A percentile compares a stretch with the other conserved stretches of the same genome.
Conservation (phyloP, 2,888 invertebrate species). For the Andrena flavipes region DNA sequence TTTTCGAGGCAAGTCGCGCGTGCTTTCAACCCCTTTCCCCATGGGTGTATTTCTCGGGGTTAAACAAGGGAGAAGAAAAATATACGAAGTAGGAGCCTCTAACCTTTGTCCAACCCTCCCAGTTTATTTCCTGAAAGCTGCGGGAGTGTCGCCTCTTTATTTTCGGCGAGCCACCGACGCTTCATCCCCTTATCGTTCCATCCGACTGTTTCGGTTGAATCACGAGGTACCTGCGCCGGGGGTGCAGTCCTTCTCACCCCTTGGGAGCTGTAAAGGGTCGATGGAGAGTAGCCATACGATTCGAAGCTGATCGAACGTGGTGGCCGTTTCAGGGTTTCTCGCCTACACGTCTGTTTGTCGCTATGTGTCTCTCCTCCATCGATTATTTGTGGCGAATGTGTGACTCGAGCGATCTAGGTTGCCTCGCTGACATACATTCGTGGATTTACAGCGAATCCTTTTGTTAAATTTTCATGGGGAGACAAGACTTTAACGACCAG, state of each 20-base stretch:
- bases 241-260: background rate
- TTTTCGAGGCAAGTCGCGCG: background rate
- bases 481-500: too few species aligned
- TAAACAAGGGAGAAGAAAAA: slow-evolving; percentile 27
- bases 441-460: too few species aligned
- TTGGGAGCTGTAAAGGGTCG: slow-evolving; percentile 1
- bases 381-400: too few species aligned
- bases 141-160: slow-evolving; percentile 30
- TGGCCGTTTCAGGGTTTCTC: background rate
- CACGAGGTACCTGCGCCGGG: slow-evolving; percentile 7
- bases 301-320: background rate
- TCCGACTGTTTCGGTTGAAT: slow-evolving; percentile 21
- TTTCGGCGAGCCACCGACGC: slow-evolving; percentile 4
- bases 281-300: slow-evolving; percentile 10
- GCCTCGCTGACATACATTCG: too few species aligned
- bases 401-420: too few species aligned
- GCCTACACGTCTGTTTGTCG: background rate
- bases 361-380: background rate
- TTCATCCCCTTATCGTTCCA: slow-evolving; percentile 2
- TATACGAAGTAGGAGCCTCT: background rate
- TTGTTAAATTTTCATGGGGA: too few species aligned
- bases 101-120: background rate
- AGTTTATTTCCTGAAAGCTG: slow-evolving; percentile 30
- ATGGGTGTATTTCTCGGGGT: slow-evolving; percentile 36
- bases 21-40: slow-evolving; percentile 8